Base-by-base conservation (phyloP, 2,888 invertebrate genomes). In the Dolichopus griseipennis region DNA sequence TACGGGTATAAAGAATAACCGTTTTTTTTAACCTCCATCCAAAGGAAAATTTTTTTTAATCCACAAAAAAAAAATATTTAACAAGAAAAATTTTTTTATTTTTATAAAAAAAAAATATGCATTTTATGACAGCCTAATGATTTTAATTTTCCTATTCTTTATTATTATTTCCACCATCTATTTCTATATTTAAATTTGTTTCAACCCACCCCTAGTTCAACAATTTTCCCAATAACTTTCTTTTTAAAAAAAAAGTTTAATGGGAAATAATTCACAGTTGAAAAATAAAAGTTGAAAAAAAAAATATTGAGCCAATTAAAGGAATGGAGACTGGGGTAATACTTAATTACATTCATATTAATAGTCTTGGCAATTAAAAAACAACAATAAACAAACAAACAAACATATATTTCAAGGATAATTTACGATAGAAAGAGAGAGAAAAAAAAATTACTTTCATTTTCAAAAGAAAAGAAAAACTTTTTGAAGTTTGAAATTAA, bases 101-200 rank as follows among this genome's bases (percentile, higher is more conserved):
- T 37, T 37, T 37, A 10, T 37, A 37, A 37, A 37, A 22, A 22
- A 22, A 22, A 61, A 21, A 61, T 63, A 63, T 64, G 64, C 64
- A 37, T 64, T 64, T 64, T 34, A 64, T 64, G 64, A 64, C 64
- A 64, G 34, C 64, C 33, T 64, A 64, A 64, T 64, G 64, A 64
- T 64, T 64, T 64, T 64, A 64, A 64, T 64, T 64, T 64, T 37
- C 20, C 12, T 62, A 18, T 64, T 37, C 18, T 64, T n/a, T 15
- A 15, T 34, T 33, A 27, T 34, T 64, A 27, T 18, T 41, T 41
- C 41, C 41, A 41, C 8, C 15, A 41, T 41, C 41, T 9, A 41
- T 9, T 27, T 27, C 27, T 9, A 41, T 41, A 37, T 37, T 37
- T 52, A 18, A 52, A 18, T 37, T 37, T 4, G 18, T 64, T 64